These are phyloP conservation scores for Panthera uncia DNA, from an alignment of 2,113 vertebrate genomes.

Conservation along the genomic window DNA sequence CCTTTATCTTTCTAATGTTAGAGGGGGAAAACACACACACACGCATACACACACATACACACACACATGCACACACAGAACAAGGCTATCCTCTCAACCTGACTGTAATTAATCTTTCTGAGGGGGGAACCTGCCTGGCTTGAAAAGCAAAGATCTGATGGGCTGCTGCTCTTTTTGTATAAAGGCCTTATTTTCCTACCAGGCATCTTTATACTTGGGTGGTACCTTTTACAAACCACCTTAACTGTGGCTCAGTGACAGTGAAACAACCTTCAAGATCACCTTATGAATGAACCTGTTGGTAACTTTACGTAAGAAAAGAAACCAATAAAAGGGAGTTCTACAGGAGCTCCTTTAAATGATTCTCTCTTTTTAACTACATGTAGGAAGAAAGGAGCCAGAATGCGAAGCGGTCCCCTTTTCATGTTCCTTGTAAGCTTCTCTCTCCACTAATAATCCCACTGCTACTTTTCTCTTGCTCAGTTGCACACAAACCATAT, in stretches of 20 bases:
- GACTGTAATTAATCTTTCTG: conserved; percentile 87
- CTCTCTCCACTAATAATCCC: conserved; percentile 80
- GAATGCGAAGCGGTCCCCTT: conserved; percentile 68
- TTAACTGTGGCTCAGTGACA: conserved; percentile 79
- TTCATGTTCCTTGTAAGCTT: conserved; percentile 80
- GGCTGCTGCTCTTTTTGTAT: conserved; percentile 81
- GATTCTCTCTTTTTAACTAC: conserved; percentile 81
- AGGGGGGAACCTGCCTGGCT: conserved; percentile 77
- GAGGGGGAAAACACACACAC: conserved; percentile 59
- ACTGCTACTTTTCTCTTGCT: conserved; percentile 78
- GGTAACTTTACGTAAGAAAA: conserved; percentile 81
- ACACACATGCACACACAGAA: conserved; percentile 30
- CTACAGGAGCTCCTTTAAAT: conserved; percentile 79
- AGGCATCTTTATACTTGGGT: conserved; percentile 84
- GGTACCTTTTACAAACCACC: conserved; percentile 82
- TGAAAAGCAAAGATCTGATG: conserved; percentile 84
- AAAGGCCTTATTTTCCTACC: conserved; percentile 84
- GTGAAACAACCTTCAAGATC: conserved; percentile 84
- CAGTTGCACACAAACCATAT: conserved; percentile 79
- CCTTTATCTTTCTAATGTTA: conserved; percentile 85
- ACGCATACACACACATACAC: conserved; percentile 51
- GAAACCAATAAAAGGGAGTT: conserved; percentile 79
- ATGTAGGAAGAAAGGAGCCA: conserved; percentile 72
- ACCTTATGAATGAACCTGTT: conserved; percentile 84
- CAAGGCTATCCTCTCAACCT: conserved; percentile 82